These are phyloP conservation scores for Notodonta dromedarius DNA, from an alignment of 2,888 invertebrate species.

Conservation along the genomic window DNA sequence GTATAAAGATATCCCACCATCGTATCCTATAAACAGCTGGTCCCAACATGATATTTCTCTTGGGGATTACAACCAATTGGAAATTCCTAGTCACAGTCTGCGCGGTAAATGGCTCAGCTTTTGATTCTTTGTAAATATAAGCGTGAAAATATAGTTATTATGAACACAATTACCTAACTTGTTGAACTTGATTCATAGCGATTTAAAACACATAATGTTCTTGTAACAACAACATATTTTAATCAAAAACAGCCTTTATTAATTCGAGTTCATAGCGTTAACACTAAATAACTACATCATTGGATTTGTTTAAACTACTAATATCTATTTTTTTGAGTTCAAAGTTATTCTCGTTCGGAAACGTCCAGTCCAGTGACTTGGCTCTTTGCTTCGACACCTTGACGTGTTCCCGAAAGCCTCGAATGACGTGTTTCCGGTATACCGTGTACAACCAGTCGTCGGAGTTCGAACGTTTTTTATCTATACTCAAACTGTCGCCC, in stretches of 20 bases:
- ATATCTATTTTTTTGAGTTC: conserved; percentile 20
- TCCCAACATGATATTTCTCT: too few species aligned
- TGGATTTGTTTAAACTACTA: conserved; percentile 9
- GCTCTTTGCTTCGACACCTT: conserved; percentile 43
- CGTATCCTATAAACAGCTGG: too few species aligned
- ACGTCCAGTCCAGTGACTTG: conserved; percentile 60
- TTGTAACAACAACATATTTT: neutral
- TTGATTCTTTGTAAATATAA: too few species aligned
- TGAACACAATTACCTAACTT: too few species aligned
- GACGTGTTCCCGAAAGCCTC: conserved; percentile 29
- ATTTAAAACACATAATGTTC: neutral
- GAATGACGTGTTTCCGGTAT: conserved; percentile 50
- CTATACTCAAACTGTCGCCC: conserved; percentile 14
- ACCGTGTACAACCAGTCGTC: conserved; percentile 67
- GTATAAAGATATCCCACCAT: too few species aligned
- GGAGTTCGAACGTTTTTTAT: conserved; percentile 62
- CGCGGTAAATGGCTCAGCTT: too few species aligned
- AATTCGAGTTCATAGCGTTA: neutral
- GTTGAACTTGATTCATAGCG: too few species aligned
- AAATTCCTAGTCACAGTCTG: too few species aligned
- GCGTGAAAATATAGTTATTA: too few species aligned
- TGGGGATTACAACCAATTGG: too few species aligned
- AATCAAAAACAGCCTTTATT: neutral
- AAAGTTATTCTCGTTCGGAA: conserved; percentile 8
- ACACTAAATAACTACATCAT: conserved; percentile 1